Evolutionary conservation across 2,113 vertebrate genomes (phyloP), one percentile per base, ranked within the genome.

Genomic region (Scophthalmus maximus): DNA sequence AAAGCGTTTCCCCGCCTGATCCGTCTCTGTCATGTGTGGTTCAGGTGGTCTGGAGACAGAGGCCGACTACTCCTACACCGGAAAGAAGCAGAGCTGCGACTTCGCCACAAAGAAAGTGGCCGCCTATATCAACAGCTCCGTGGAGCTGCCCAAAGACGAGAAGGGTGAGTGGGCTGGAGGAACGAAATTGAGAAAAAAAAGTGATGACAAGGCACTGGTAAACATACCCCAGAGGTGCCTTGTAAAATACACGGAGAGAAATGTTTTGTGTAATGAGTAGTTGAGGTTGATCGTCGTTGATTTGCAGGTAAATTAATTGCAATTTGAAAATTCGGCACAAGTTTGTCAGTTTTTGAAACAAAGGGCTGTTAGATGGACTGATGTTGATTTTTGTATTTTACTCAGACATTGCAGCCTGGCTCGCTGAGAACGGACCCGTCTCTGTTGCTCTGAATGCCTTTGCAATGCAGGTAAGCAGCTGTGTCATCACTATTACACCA

Each of bases 391-490:
- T 40, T 22, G 3, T 10, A n/a, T 67, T 57, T 29, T 55, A 3
- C 55, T 27, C 78, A 97, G 96, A 95, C 63, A 94, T 97, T 25
- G 94, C 95, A 0, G 93, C 95, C 5, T 97, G 96, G 96, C 88
- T 97, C 76, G 94, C 94, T 23, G 87, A 95, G 86, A 95, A 95
- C 0, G 96, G 96, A 20, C 96, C 96, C 0, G 46, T 96, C 67
- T 97, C 96, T 27, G 93, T 96, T 0, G 96, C 95, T 18, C 91
- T 97, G 61, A 97, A 97, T n/a, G 95, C 96, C 17, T 96, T 97
- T 30, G 96, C 95, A 25, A 97, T 97, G 96, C 96, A 97, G 95
- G 96, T 94, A 85, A 81, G 20, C 11, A 2, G 22, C 14, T 30
- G 6, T 15, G 5, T 26, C 38, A 11, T 0, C 2, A 36, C 8